Conservation (phyloP, 1,140 invertebrate species). For the Drosophila ohnishii region DNA sequence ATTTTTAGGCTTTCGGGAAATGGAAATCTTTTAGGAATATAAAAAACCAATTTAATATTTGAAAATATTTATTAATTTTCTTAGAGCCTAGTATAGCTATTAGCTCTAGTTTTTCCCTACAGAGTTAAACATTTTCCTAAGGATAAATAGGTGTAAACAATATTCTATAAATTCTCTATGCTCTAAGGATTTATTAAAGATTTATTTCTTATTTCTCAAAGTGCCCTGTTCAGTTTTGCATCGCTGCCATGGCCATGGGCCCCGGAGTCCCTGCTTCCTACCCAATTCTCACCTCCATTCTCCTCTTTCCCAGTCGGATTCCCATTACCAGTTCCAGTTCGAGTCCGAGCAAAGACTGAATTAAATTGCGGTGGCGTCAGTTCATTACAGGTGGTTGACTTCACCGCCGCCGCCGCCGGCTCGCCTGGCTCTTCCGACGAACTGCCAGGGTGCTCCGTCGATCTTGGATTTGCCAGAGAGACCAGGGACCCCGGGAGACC, state of each 20-base stretch:
- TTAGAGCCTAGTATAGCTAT: too few relatives aligned
- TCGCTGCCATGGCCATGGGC: conserved; percentile 45
- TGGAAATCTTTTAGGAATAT: too few relatives aligned
- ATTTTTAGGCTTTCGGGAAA: too few relatives aligned
- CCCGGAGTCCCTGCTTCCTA: conserved; percentile 2
- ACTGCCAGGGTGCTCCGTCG: conserved; percentile 20
- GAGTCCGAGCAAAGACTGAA: conserved; percentile 60
- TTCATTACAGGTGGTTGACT: conserved; percentile 83
- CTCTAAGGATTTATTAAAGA: too few relatives aligned
- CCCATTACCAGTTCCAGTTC: conserved; percentile 28
- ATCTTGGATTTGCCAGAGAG: conserved; percentile 17
- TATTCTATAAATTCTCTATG: too few relatives aligned
- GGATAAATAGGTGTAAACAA: too few relatives aligned
- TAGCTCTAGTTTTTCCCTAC: too few relatives aligned
- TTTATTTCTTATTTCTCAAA: neutral
- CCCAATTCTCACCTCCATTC: conserved; percentile 4
- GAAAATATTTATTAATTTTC: too few relatives aligned
- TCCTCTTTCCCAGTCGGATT: conserved; percentile 21
- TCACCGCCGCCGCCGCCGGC: conserved; percentile 50
- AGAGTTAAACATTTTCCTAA: too few relatives aligned
- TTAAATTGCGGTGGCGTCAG: conserved; percentile 83
- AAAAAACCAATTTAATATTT: too few relatives aligned
- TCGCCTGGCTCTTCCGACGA: conserved; percentile 30
- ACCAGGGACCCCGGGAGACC: conserved; percentile 26
- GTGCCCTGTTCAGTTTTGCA: conserved; percentile 44